Conservation (phyloP, 2,888 invertebrate species). For the Phymatocera aterrima region DNA sequence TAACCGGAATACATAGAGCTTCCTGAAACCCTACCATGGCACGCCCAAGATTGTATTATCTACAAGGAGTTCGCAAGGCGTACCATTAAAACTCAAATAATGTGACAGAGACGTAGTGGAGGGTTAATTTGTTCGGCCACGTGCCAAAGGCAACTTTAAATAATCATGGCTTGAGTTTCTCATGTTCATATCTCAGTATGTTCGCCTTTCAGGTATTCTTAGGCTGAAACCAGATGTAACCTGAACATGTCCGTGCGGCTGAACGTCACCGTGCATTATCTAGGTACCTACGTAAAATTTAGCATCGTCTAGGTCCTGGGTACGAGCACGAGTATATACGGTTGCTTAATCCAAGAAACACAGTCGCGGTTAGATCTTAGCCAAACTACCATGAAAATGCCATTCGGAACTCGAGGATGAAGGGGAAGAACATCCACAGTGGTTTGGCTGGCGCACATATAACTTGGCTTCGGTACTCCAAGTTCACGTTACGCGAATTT, state of each 20-base stretch:
- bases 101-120: slow-evolving; percentile 14
- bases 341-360: neutral
- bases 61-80: slow-evolving; percentile 6
- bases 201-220: neutral
- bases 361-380: neutral
- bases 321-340: neutral
- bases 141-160: slow-evolving; percentile 1
- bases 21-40: neutral
- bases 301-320: too few species aligned
- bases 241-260: neutral
- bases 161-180: neutral
- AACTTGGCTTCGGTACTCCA: neutral
- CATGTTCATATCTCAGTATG: slow-evolving; percentile 3
- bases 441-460: neutral
- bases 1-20: slow-evolving; percentile 4
- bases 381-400: slow-evolving; percentile 1
- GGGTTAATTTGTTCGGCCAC: slow-evolving; percentile 23
- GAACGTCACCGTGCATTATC: neutral
- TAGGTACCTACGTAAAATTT: neutral
- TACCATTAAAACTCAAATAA: slow-evolving; percentile 12
- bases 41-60: neutral
- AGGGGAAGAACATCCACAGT: neutral
- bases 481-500: neutral
- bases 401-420: slow-evolving; percentile 5
- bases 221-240: neutral